Percentiles rank a stretch among this genome's conserved stretches.
Conservation (phyloP, 2,113 vertebrate genomes). For the Serinus canaria region DNA sequence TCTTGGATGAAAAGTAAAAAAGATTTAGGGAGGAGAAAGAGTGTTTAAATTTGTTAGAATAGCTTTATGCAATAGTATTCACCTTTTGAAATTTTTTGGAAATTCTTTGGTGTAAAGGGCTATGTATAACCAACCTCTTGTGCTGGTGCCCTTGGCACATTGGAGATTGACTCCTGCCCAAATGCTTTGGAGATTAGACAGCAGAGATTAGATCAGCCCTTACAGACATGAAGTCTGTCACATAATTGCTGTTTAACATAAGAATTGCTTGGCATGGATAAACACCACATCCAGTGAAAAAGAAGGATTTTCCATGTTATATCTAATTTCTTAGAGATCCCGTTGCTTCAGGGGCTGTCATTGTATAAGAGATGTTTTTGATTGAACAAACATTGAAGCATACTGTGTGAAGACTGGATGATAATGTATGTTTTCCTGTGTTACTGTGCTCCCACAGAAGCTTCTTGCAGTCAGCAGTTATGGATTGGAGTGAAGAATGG, state of each 20-base stretch:
- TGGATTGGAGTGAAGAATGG: fast-evolving
- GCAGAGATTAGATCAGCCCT: neutral
- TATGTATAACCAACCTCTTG: neutral
- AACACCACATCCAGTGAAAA: neutral
- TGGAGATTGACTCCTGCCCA: neutral
- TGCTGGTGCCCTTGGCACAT: neutral
- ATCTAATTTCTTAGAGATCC: neutral
- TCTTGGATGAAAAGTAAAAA: neutral
- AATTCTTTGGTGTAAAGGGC: neutral
- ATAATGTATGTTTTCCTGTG: neutral
- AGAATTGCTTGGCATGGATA: neutral
- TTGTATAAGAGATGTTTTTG: neutral
- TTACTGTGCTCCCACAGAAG: neutral
- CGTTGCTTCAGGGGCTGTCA: neutral
- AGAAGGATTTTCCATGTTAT: neutral
- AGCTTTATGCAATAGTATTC: neutral
- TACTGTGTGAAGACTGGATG: neutral
- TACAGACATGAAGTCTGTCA: neutral
- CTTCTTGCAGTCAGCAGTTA: neutral
- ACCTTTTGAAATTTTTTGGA: neutral
- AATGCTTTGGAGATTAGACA: neutral
- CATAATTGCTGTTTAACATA: neutral
- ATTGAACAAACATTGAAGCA: neutral
- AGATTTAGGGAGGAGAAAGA: neutral
- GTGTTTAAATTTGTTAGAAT: neutral